Conservation (phyloP, 2,888 invertebrate species). For the Leptopterna dolabrata region DNA sequence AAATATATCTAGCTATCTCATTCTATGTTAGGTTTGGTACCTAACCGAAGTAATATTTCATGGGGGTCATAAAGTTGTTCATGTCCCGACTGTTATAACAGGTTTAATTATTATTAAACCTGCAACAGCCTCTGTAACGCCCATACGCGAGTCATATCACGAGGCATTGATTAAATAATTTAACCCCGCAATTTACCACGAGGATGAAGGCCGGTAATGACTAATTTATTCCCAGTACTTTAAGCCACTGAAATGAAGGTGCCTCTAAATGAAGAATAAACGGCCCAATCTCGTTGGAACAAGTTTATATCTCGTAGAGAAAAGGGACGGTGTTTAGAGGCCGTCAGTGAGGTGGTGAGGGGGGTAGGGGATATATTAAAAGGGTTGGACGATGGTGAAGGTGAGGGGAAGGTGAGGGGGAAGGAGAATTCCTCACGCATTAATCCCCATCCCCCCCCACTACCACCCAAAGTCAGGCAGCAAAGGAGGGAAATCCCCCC, state of each 20-base stretch:
- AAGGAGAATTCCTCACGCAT: background rate
- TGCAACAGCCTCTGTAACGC: background rate
- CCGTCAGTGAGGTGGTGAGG: too few species aligned
- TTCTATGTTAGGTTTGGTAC: too few species aligned
- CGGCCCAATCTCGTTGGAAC: conserved; percentile 33
- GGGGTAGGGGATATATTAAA: conserved; percentile 30
- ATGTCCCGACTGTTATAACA: background rate
- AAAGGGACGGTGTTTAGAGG: background rate
- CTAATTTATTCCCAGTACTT: conserved; percentile 32
- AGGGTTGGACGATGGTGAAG: background rate
- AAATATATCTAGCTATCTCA: too few species aligned
- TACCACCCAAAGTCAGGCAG: background rate
- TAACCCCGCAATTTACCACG: background rate
- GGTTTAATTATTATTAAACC: background rate
- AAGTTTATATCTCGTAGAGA: conserved; percentile 35
- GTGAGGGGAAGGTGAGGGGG: background rate
- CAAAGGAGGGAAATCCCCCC: too few species aligned
- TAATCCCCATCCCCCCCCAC: conserved; percentile 4
- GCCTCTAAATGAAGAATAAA: conserved; percentile 44
- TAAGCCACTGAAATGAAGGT: conserved; percentile 29
- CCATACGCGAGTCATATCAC: background rate
- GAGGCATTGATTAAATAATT: conserved; percentile 32
- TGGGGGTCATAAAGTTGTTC: background rate
- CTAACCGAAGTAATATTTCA: background rate
- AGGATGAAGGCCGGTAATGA: background rate